Evolutionary conservation across 2,797 vertebrate genomes (phyloP).

Genomic region (Tenualosa thibaudeaui): DNA sequence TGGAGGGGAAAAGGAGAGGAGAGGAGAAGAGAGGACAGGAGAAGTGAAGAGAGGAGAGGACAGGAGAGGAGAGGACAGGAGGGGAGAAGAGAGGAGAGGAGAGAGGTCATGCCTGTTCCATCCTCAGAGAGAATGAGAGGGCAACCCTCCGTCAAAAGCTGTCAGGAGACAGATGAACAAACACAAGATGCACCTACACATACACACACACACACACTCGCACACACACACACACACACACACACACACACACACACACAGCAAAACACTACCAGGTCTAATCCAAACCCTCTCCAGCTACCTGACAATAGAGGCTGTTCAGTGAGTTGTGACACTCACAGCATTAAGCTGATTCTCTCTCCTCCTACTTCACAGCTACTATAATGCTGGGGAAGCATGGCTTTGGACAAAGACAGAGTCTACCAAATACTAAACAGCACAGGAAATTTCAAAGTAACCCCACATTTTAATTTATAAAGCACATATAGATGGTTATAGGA

Average conservation of each 20-base stretch:
- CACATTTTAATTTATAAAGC: too few species aligned
- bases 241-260: neutral
- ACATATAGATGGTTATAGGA: too few species aligned
- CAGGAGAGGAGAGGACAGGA: too few species aligned
- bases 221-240: neutral
- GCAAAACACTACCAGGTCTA: neutral
- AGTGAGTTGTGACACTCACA: neutral
- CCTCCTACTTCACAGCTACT: neutral
- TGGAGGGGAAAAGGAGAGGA: too few species aligned
- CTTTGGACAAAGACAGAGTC: neutral
- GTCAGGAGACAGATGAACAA: constrained; percentile 1
- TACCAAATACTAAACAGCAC: neutral
- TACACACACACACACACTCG: neutral
- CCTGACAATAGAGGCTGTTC: neutral
- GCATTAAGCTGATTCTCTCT: neutral
- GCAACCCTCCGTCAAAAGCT: neutral
- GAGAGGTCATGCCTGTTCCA: neutral
- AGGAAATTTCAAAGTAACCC: too few species aligned
- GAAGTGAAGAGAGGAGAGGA: too few species aligned
- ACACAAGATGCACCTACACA: neutral
- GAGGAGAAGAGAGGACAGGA: too few species aligned
- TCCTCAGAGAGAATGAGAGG: neutral
- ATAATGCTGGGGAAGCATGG: neutral
- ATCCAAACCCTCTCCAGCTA: neutral
- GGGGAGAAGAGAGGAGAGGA: neutral